Conservation (phyloP, 2,888 invertebrate species). For the Parnassius smintheus region DNA sequence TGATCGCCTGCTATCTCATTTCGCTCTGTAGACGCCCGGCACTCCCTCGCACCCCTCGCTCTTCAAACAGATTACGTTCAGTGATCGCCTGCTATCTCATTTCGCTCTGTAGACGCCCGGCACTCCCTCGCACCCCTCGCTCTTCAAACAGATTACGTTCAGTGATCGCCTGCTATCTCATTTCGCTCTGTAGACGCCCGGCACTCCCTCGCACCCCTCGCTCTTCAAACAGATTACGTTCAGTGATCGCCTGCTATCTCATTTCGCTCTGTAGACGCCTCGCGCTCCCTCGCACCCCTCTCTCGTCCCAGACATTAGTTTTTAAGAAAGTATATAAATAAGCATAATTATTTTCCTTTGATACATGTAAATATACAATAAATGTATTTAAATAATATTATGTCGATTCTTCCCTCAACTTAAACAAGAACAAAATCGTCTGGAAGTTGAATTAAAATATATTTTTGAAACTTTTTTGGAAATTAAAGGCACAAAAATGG, state of each 20-base stretch:
- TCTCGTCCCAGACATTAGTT: conserved; percentile 42
- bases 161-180: conserved; percentile 76
- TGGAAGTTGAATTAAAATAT: too few relatives aligned
- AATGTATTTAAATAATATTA: too few relatives aligned
- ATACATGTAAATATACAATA: too few relatives aligned
- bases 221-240: conserved; percentile 84
- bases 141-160: conserved; percentile 85
- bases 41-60: conserved; percentile 71
- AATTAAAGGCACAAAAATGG: too few relatives aligned
- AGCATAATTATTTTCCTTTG: too few relatives aligned
- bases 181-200: conserved; percentile 48
- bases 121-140: conserved; percentile 48
- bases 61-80: conserved; percentile 84
- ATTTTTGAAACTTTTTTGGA: too few relatives aligned
- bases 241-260: conserved; percentile 75
- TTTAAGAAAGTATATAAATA: too few relatives aligned
- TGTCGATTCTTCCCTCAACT: too few relatives aligned
- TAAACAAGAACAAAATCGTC: too few relatives aligned
- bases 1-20: conserved; percentile 76
- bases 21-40: conserved; percentile 66
- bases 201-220: conserved; percentile 42
- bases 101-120: conserved; percentile 48
- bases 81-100: conserved; percentile 75
- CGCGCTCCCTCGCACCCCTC: conserved; percentile 41
- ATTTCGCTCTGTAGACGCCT: conserved; percentile 51